Percentiles rank a stretch among this genome's conserved stretches.
phyloP scores from a whole-genome alignment of 2,888 invertebrate species.

The Nemoura dubitans region DNA sequence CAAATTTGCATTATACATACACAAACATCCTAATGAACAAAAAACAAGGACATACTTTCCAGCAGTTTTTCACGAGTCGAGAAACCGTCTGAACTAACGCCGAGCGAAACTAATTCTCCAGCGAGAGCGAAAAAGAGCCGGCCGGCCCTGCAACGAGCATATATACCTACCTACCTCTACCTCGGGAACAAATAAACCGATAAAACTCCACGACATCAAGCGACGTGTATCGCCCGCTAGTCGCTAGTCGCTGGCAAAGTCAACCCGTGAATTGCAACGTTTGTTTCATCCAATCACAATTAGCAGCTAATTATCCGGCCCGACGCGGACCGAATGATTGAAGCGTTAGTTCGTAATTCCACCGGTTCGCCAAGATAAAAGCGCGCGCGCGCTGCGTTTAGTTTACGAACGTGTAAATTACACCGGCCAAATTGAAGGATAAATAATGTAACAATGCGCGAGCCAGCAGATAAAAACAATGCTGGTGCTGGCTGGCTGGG shows the following conservation, averaged over 20 bases:
- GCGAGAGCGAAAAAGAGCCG: background rate
- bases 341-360: background rate
- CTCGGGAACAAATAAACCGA: background rate
- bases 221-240: background rate
- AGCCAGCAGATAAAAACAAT: background rate
- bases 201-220: background rate
- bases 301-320: background rate
- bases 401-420: slow-evolving; percentile 12
- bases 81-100: background rate
- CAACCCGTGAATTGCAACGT: background rate
- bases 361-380: background rate
- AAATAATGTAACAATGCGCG: slow-evolving; percentile 1
- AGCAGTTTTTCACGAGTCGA: background rate
- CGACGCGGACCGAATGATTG: background rate
- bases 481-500: background rate
- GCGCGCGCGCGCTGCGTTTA: background rate
- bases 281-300: slow-evolving; percentile 12
- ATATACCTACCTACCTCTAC: no score
- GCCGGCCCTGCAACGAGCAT: no score
- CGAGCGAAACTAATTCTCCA: background rate
- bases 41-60: background rate
- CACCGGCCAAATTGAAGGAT: background rate
- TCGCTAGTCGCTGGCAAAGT: background rate
- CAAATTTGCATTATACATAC: background rate
- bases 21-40: background rate